Percentiles rank a stretch among this genome's conserved stretches.
These are phyloP conservation scores for Nomada fabriciana DNA, from an alignment of 2,888 invertebrate genomes.

Conservation along the genomic window DNA sequence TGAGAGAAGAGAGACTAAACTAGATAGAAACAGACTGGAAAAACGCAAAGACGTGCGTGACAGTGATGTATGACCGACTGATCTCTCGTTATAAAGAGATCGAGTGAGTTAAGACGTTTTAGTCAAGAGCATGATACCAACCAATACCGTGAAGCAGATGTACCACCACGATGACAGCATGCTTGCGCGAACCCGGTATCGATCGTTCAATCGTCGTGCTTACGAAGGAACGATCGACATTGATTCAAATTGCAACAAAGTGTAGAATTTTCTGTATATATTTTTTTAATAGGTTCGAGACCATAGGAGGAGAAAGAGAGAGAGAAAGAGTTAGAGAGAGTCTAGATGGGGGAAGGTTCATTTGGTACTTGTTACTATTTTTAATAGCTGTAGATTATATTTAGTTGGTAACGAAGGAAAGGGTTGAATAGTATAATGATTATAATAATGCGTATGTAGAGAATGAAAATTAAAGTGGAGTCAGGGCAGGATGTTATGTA, in stretches of 20 bases:
- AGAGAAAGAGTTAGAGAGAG: conserved; percentile 6
- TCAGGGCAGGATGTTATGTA: background rate
- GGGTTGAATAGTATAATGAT: background rate
- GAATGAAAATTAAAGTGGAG: conserved; percentile 1
- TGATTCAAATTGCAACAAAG: background rate
- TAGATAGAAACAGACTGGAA: conserved; percentile 27
- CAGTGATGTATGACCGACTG: conserved; percentile 31
- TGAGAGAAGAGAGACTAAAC: conserved; percentile 23
- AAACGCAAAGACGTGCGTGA: conserved; percentile 54
- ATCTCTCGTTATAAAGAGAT: conserved; percentile 27
- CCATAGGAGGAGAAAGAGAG: background rate
- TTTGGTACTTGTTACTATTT: background rate
- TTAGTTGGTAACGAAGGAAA: background rate
- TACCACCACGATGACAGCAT: conserved; percentile 76
- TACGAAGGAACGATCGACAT: conserved; percentile 16
- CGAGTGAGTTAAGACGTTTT: conserved; percentile 63
- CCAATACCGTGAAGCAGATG: conserved; percentile 79
- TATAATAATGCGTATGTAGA: background rate
- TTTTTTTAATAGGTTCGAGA: background rate
- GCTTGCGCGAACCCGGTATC: background rate
- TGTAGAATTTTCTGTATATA: background rate
- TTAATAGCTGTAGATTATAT: background rate
- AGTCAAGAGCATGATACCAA: conserved; percentile 82
- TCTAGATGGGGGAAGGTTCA: no score
- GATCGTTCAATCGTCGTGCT: conserved; percentile 21